phyloP scores from a whole-genome alignment of 1,140 invertebrate species.

The Meloidogyne exigua region DNA sequence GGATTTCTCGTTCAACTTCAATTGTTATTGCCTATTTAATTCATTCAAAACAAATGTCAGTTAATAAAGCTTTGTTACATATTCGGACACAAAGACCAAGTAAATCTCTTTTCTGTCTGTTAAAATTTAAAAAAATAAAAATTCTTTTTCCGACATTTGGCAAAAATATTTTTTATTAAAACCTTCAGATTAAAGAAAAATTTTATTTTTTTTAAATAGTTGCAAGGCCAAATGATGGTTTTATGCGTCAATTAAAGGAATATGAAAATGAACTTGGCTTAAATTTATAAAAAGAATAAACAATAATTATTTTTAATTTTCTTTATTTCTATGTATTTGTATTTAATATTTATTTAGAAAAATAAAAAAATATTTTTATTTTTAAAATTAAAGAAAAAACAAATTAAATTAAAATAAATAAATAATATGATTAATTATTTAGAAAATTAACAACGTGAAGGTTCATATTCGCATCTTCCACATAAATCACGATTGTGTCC shows the following conservation, averaged over 20 bases:
- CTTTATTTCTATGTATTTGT: no score
- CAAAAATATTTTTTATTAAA: no score
- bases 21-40: conserved; percentile 82
- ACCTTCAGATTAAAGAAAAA: no score
- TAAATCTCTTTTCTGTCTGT: neutral
- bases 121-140: no score
- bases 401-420: neutral
- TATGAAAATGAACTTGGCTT: conserved; percentile 19
- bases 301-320: no score
- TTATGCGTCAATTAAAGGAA: conserved; percentile 25
- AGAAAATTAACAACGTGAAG: conserved; percentile 6
- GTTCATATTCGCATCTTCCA: conserved; percentile 26
- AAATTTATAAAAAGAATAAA: no score
- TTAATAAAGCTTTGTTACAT: conserved; percentile 72
- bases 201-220: neutral
- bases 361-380: no score
- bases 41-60: conserved; percentile 70
- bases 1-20: conserved; percentile 80
- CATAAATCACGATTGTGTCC: conserved; percentile 10
- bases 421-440: neutral
- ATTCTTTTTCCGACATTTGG: no score
- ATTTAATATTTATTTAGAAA: no score
- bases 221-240: conserved; percentile 29
- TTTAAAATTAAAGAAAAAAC: no score
- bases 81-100: conserved; percentile 64